Conservation (phyloP, 1,140 invertebrate genomes). For the Anadara kagoshimensis region DNA sequence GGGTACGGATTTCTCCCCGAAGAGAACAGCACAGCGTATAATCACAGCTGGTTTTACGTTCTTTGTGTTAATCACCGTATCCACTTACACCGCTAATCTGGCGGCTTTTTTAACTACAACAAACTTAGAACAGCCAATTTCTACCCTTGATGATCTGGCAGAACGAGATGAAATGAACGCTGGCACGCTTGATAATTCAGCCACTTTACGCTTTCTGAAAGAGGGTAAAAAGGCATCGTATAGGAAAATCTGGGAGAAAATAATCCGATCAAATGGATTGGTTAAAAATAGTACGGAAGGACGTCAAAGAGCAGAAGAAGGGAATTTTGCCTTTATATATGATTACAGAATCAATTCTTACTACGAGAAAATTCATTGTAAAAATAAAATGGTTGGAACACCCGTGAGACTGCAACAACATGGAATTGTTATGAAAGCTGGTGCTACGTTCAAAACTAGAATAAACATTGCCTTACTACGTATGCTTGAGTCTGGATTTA, state of each 20-base stretch:
- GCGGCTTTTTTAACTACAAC: conserved; percentile 70
- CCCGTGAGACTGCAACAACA: conserved; percentile 65
- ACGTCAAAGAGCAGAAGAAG: conserved; percentile 32
- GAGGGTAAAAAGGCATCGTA: conserved; percentile 44
- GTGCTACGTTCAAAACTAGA: conserved; percentile 59
- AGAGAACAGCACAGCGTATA: conserved; percentile 63
- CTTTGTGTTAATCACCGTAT: conserved; percentile 69
- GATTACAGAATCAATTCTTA: conserved; percentile 66
- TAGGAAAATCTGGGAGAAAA: conserved; percentile 48
- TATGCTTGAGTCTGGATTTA: conserved; percentile 57
- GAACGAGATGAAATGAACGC: conserved; percentile 49
- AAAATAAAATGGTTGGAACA: conserved; percentile 51
- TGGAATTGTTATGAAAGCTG: conserved; percentile 63
- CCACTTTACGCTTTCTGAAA: conserved; percentile 65
- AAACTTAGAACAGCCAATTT: conserved; percentile 61
- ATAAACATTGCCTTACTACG: conserved; percentile 63
- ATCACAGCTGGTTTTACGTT: conserved; percentile 67
- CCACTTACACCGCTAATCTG: conserved; percentile 71
- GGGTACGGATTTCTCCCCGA: conserved; percentile 67
- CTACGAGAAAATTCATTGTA: conserved; percentile 56
- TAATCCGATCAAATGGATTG: conserved; percentile 46
- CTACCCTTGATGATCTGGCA: conserved; percentile 63
- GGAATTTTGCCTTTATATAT: conserved; percentile 61
- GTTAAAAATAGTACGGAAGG: conserved; percentile 51
- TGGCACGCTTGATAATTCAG: conserved; percentile 62